Conservation (phyloP, 1,140 invertebrate genomes). For the Halesus radiatus region DNA sequence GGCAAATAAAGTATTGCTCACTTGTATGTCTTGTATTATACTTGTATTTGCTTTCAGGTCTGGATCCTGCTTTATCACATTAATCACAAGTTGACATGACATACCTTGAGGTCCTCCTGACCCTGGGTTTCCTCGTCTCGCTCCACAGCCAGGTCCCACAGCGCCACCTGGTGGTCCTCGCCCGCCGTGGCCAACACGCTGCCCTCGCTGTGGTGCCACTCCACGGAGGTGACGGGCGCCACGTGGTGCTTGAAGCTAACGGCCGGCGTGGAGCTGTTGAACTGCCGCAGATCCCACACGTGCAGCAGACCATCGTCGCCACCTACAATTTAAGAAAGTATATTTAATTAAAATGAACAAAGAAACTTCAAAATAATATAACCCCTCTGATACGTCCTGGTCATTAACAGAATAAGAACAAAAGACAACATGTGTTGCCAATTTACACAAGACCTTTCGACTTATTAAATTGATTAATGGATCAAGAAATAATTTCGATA, state of each 20-base stretch:
- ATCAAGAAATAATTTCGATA: no score
- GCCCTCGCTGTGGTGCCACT: slow-evolving; percentile 95
- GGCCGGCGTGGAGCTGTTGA: slow-evolving; percentile 85
- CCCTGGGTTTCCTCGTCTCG: slow-evolving; percentile 76
- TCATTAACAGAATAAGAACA: no score
- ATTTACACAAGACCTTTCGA: no score
- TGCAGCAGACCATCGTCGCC: slow-evolving; percentile 96
- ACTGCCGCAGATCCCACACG: slow-evolving; percentile 96
- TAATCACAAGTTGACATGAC: neutral
- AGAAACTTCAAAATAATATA: no score
- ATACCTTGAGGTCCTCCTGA: slow-evolving; percentile 74
- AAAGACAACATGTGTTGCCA: no score
- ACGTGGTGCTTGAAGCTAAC: slow-evolving; percentile 96
- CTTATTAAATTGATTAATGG: no score
- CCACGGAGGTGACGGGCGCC: slow-evolving; percentile 93
- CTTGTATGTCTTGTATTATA: no score
- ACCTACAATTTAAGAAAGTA: slow-evolving; percentile 68
- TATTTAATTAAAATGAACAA: no score
- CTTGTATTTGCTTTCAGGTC: no score
- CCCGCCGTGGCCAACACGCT: slow-evolving; percentile 95
- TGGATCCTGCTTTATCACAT: no score
- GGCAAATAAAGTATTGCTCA: no score
- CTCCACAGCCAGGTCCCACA: slow-evolving; percentile 98
- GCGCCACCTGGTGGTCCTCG: slow-evolving; percentile 95
- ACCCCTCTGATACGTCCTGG: no score